These are phyloP conservation scores for Agrochola lota DNA, from an alignment of 2,888 invertebrate genomes.

Conservation along the genomic window DNA sequence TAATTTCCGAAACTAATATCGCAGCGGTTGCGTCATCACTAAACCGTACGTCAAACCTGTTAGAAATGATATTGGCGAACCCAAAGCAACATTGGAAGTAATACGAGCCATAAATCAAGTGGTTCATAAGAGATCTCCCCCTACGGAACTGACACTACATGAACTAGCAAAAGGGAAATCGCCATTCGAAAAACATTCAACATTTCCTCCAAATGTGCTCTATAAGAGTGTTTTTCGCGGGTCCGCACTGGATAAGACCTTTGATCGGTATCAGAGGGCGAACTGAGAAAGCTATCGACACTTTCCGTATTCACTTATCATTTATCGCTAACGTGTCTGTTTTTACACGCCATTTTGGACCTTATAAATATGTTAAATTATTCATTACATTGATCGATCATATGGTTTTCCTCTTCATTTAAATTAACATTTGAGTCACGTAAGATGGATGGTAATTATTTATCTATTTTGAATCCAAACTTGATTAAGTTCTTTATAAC, in stretches of 20 bases:
- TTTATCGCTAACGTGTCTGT: conserved; percentile 70
- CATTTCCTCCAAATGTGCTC: conserved; percentile 73
- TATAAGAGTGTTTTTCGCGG: conserved; percentile 79
- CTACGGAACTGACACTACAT: conserved; percentile 81
- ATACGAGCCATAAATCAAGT: conserved; percentile 82
- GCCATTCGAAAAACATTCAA: conserved; percentile 79
- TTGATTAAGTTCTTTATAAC: conserved; percentile 8
- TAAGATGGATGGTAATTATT: conserved; percentile 16
- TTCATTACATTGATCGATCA: conserved; percentile 26
- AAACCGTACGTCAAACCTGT: conserved; percentile 78
- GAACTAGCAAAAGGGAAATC: conserved; percentile 82
- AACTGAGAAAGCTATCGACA: conserved; percentile 85
- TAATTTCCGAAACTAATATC: conserved; percentile 79
- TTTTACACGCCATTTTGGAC: conserved; percentile 71
- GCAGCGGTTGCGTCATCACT: conserved; percentile 72
- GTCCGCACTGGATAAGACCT: conserved; percentile 79
- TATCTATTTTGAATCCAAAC: conserved; percentile 10
- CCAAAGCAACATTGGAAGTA: conserved; percentile 74
- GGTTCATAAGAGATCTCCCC: conserved; percentile 80
- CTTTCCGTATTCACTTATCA: conserved; percentile 82
- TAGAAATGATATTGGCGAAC: conserved; percentile 77
- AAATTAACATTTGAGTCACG: conserved; percentile 45
- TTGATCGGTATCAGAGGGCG: conserved; percentile 84
- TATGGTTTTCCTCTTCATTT: conserved; percentile 29
- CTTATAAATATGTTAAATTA: conserved; percentile 67